Evolutionary conservation across 2,113 vertebrate genomes (phyloP), one percentile per base, ranked within the genome.

Genomic region (Scopus umbretta): DNA sequence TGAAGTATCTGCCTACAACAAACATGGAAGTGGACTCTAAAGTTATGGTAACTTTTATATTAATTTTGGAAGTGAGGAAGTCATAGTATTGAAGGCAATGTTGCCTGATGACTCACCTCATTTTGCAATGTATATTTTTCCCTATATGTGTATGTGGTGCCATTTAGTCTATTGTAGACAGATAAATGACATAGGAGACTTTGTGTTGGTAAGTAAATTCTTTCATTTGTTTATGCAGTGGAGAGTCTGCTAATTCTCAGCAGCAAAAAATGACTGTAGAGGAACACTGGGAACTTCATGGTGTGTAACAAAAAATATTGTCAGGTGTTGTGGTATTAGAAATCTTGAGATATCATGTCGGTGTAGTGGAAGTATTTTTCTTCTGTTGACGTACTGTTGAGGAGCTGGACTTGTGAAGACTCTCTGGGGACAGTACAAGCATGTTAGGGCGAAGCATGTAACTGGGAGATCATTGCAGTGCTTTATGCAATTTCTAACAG

Each of bases 81-180:
- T 53, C 10, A 25, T 56, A 27, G 36, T 73, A 50, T 14, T 88
- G 25, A 83, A 65, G 16, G 76, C 16, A 58, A 3, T 2, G 4
- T 50, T 90, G 18, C 27, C 29, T 62, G 20, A 36, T 80, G 71
- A 45, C 40, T 90, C 16, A 14, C 5, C 13, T 81, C 2, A 5
- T 87, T 95, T 92, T 67, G 30, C 40, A 72, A 0, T 53, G 11
- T 53, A 9, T 22, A 12, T 68, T 91, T 87, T 34, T 12, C 11
- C 34, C 7, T 42, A 2, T 45, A 7, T 18, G 29, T 38, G 3
- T 0, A 0, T 2, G 0, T 52, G 25, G 7, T 4, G 9, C 13
- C 19, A 26, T 49, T 86, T 58, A 80, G 30, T 52, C 56, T 80
- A 1, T 36, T 81, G 18, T 40, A 86, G 58, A 17, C 5, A 4